Conservation (phyloP, 2,797 vertebrate genomes). For the Bryconaethiops microstoma region DNA sequence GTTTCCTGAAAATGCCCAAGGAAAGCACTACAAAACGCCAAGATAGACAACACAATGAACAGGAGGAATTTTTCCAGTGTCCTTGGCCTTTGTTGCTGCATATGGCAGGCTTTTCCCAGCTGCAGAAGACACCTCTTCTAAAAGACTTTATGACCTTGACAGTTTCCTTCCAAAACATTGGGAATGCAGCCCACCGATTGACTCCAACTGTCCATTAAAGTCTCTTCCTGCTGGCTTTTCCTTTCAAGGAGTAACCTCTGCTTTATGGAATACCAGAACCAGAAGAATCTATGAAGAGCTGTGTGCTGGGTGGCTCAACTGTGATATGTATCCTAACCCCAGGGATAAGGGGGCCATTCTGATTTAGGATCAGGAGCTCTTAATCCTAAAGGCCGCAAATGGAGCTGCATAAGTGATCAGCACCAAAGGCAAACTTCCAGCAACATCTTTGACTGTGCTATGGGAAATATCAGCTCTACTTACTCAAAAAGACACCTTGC, state of each 20-base stretch:
- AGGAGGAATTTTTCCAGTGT: conserved; percentile 31
- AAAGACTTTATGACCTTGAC: conserved; percentile 66
- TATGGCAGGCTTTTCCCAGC: conserved; percentile 54
- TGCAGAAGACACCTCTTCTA: conserved; percentile 47
- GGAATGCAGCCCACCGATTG: conserved; percentile 62
- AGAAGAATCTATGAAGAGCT: not conserved
- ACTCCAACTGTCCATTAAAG: conserved; percentile 53
- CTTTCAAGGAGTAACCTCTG: conserved; percentile 49
- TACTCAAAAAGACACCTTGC: conserved; percentile 5
- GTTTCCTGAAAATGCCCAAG: not conserved
- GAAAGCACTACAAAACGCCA: not conserved
- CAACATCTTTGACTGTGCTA: conserved; percentile 11
- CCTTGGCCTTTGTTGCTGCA: conserved; percentile 53
- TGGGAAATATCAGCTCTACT: not conserved
- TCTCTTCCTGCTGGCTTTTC: conserved; percentile 49
- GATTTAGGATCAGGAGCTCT: conserved; percentile 1
- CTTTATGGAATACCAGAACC: conserved; percentile 28
- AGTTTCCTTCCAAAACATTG: conserved; percentile 68
- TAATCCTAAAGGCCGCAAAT: conserved; percentile 13
- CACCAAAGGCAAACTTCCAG: conserved; percentile 11
- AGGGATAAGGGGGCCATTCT: conserved; percentile 10
- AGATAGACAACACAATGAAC: conserved; percentile 6
- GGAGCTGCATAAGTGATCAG: not conserved
- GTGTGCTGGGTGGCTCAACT: not conserved
- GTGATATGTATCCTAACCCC: not conserved